Percentiles rank a stretch among this genome's conserved stretches.
Evolutionary conservation across 2,113 vertebrate genomes (phyloP).

Genomic region (Amazona guildingii): DNA sequence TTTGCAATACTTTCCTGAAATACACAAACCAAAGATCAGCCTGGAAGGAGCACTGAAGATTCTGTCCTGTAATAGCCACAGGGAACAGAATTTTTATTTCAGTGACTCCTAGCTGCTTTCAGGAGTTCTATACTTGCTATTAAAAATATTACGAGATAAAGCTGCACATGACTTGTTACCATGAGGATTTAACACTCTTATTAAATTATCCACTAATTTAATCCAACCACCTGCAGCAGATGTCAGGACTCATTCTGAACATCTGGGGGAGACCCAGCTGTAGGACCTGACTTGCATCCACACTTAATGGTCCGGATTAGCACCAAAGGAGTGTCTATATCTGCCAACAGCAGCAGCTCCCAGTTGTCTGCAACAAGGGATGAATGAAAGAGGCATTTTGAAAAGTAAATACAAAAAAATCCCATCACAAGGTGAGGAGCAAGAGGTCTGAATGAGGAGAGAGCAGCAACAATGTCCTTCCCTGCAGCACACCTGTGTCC

Average conservation of each 20-base stretch:
- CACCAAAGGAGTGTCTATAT: not conserved
- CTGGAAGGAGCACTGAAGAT: not conserved
- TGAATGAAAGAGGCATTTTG: not conserved
- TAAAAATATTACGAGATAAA: not conserved
- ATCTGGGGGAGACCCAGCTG: not conserved
- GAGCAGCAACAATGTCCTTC: not conserved
- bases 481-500: accelerated
- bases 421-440: not conserved
- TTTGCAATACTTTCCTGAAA: not conserved
- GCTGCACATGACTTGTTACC: not conserved
- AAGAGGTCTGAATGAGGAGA: not conserved
- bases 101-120: not conserved
- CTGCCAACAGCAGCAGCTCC: not conserved
- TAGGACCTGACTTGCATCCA: not conserved
- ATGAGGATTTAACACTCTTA: not conserved
- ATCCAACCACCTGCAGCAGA: not conserved
- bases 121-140: not conserved
- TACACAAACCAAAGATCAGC: not conserved
- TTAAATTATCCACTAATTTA: not conserved
- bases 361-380: not conserved
- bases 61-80: not conserved
- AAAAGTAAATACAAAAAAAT: not conserved
- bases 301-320: not conserved
- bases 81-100: not conserved
- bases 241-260: not conserved